Conservation (phyloP, 2,113 vertebrate species). For the Gnathonemus longibarbis region DNA sequence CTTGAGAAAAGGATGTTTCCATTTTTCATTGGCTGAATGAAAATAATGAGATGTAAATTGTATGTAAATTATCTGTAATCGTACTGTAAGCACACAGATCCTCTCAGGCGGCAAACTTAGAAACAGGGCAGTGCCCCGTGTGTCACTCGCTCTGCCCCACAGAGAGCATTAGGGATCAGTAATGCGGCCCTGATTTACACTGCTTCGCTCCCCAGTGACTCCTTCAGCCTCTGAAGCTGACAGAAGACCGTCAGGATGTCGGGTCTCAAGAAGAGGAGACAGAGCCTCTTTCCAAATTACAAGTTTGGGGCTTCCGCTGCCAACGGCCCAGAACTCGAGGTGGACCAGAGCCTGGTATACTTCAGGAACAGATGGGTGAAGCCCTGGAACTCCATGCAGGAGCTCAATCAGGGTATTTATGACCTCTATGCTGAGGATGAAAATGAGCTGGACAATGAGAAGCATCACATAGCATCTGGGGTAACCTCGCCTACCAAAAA, state of each 20-base stretch:
- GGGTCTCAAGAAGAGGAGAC: slow-evolving; percentile 48
- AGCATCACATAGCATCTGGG: not conserved
- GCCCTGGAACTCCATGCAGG: slow-evolving; percentile 60
- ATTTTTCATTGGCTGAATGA: not conserved
- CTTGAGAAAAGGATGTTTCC: not conserved
- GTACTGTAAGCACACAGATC: slow-evolving; percentile 65
- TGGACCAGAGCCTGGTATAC: slow-evolving; percentile 36
- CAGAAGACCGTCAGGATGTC: slow-evolving; percentile 42
- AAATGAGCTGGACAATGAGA: slow-evolving; percentile 30
- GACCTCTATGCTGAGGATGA: slow-evolving; percentile 27
- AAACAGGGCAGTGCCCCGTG: slow-evolving; percentile 51
- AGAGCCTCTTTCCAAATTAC: slow-evolving; percentile 61
- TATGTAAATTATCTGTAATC: slow-evolving; percentile 60
- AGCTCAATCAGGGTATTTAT: slow-evolving; percentile 32
- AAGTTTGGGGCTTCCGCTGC: slow-evolving; percentile 42
- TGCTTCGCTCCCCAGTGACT: slow-evolving; percentile 30
- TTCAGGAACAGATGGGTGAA: slow-evolving; percentile 54
- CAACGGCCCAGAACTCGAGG: slow-evolving; percentile 30
- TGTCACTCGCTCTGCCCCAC: slow-evolving; percentile 37
- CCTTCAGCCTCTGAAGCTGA: slow-evolving; percentile 29
- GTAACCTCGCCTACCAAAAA: slow-evolving; percentile 5
- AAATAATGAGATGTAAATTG: not conserved
- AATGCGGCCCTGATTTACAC: slow-evolving; percentile 34
- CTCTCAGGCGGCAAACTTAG: slow-evolving; percentile 79
- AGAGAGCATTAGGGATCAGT: slow-evolving; percentile 36